Conservation (phyloP, 2,113 vertebrate genomes). For the Gnathonemus echidnorhynchus region DNA sequence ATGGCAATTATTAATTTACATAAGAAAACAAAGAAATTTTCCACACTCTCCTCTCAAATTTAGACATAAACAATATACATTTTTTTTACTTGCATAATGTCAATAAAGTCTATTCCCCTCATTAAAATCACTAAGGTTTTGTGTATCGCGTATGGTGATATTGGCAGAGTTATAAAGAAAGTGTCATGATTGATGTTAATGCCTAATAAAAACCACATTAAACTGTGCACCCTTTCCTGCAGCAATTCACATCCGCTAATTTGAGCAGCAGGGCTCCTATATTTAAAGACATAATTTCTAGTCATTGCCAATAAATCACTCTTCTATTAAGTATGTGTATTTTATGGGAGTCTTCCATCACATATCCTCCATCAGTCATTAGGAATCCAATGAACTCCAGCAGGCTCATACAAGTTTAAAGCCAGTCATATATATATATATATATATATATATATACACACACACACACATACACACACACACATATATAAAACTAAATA, state of each 20-base stretch:
- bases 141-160: not conserved
- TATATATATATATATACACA: too few relatives aligned
- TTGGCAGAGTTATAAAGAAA: not conserved
- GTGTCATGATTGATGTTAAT: not conserved
- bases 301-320: not conserved
- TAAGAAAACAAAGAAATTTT: not conserved
- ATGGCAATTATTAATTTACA: not conserved
- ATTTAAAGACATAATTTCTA: constrained; percentile 8
- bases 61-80: not conserved
- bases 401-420: not conserved
- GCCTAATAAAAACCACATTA: not conserved
- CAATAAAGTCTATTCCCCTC: not conserved
- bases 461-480: too few relatives aligned
- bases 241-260: not conserved
- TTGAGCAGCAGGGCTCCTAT: not conserved
- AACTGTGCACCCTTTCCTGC: not conserved
- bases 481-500: too few relatives aligned
- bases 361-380: not conserved
- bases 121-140: too few relatives aligned
- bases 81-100: not conserved
- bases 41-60: not conserved
- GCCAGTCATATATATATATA: not conserved
- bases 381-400: not conserved
- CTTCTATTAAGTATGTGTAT: not conserved
- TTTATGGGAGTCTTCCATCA: not conserved